phyloP scores from a whole-genome alignment of 2,888 invertebrate species.

The Hirtodrosophila histrioides region DNA sequence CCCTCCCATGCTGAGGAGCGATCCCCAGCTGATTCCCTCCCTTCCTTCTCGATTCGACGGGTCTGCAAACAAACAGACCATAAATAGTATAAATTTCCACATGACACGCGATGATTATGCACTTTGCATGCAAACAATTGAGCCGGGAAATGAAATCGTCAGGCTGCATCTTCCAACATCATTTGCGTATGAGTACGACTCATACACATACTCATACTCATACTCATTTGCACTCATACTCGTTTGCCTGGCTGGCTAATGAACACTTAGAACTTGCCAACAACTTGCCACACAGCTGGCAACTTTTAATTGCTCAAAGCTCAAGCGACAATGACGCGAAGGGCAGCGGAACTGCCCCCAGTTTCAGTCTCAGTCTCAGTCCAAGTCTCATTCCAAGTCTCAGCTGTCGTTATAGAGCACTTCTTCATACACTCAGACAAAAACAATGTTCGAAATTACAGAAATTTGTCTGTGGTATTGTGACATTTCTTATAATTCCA shows the following conservation, averaged over 20 bases:
- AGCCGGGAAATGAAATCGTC: conserved; percentile 16
- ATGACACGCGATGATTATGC: conserved; percentile 81
- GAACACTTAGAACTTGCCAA: conserved; percentile 40
- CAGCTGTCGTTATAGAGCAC: conserved; percentile 10
- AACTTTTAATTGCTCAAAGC: conserved; percentile 76
- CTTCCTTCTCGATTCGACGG: conserved; percentile 7
- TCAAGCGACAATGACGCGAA: conserved; percentile 64
- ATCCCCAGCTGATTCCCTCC: not conserved
- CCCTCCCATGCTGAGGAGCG: conserved; percentile 1
- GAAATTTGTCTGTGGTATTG: too few relatives aligned
- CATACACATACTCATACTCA: too few relatives aligned
- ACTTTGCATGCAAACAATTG: conserved; percentile 70
- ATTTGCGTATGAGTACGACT: conserved; percentile 71
- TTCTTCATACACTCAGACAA: too few relatives aligned
- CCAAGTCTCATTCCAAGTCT: conserved; percentile 15
- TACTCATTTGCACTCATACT: too few relatives aligned
- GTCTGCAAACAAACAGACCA: conserved; percentile 68
- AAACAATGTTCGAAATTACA: too few relatives aligned
- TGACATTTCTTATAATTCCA: too few relatives aligned
- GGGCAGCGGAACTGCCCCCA: conserved; percentile 30
- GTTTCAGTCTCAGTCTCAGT: conserved; percentile 17
- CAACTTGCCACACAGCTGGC: conserved; percentile 43
- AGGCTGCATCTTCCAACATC: conserved; percentile 63
- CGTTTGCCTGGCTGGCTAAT: conserved; percentile 31
- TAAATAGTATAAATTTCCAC: conserved; percentile 80